A percentile compares a stretch with the other conserved stretches of the same genome.
Conservation (phyloP, 1,140 invertebrate genomes). For the Pseudachorutes palmiensis region DNA sequence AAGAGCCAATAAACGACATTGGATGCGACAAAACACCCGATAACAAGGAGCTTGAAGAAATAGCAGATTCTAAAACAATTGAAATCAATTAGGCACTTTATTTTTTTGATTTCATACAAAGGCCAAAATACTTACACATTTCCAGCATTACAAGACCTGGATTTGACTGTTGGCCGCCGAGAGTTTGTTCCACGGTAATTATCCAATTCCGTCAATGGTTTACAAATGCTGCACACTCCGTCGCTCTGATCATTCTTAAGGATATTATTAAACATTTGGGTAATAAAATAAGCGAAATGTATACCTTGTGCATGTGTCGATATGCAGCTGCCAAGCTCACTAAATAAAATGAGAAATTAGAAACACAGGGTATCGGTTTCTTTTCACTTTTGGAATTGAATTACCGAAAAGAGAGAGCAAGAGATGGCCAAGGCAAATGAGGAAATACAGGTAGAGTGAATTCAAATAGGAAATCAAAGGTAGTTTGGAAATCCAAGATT, state of each 20-base stretch:
- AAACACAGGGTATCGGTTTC: no score
- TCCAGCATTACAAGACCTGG: not conserved
- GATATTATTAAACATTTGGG: not conserved
- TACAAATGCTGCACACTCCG: not conserved
- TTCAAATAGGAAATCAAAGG: not conserved
- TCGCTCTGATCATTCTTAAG: not conserved
- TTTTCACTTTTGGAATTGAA: not conserved
- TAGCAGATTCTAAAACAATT: conserved; percentile 2
- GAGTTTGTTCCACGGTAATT: conserved; percentile 6
- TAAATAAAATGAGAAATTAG: not conserved
- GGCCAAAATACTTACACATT: not conserved
- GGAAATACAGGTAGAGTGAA: not conserved
- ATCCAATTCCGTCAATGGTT: not conserved
- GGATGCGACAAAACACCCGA: not conserved
- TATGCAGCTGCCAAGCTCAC: conserved; percentile 5
- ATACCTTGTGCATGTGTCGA: not conserved
- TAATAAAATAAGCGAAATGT: not conserved
- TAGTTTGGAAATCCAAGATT: not conserved
- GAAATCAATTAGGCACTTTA: not conserved
- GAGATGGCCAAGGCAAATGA: not conserved
- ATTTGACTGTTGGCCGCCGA: not conserved
- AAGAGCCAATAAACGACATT: not conserved
- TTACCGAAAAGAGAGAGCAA: conserved; percentile 4
- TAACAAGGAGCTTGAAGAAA: not conserved
- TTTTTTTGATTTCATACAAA: not conserved